phyloP scores from a whole-genome alignment of 2,113 vertebrate species.

The Callipepla californica region DNA sequence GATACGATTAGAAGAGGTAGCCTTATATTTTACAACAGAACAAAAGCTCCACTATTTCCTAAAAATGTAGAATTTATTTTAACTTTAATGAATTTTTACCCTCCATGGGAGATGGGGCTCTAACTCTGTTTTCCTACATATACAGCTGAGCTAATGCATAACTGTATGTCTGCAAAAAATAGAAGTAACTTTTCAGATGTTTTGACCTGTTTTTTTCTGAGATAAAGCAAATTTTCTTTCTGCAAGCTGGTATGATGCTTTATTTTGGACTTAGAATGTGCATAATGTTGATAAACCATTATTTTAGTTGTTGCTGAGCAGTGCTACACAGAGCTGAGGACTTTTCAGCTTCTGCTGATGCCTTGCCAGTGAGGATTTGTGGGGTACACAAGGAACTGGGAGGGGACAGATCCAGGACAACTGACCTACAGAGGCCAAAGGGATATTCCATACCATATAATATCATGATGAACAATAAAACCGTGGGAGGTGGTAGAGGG shows the following conservation, averaged over 20 bases:
- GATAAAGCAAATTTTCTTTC: not conserved
- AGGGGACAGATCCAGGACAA: not conserved
- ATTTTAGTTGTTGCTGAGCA: not conserved
- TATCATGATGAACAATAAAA: not conserved
- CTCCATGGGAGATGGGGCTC: not conserved
- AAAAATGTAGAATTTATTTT: not conserved
- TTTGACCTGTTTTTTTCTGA: not conserved
- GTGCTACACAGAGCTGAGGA: not conserved
- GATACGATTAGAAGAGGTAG: not conserved
- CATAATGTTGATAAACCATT: not conserved
- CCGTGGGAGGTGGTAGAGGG: not conserved
- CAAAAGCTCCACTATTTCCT: not conserved
- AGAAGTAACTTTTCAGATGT: not conserved
- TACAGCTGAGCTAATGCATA: not conserved
- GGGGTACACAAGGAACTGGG: not conserved
- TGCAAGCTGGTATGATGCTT: not conserved
- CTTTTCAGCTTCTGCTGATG: not conserved
- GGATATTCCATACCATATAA: not conserved
- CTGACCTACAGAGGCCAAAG: not conserved
- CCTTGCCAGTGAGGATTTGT: not conserved
- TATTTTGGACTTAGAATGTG: not conserved
- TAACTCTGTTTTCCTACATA: not conserved
- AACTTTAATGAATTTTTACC: not conserved
- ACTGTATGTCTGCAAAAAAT: not conserved
- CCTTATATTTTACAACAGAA: not conserved